Conservation (phyloP, 2,113 vertebrate genomes). For the Ageneiosus marmoratus region DNA sequence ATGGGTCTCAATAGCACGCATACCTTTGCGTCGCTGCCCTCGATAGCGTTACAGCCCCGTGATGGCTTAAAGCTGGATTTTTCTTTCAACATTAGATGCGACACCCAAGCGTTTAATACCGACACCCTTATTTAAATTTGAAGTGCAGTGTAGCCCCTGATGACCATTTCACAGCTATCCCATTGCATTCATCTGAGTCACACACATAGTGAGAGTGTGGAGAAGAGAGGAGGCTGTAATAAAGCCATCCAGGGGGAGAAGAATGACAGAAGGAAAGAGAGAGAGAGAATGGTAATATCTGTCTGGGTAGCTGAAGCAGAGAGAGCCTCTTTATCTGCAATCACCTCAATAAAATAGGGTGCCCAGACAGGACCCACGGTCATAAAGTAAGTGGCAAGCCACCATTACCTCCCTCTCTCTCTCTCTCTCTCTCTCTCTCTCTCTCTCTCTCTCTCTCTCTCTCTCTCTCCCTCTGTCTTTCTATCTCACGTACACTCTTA, state of each 20-base stretch:
- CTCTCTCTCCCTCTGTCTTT: not conserved
- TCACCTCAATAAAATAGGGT: slow-evolving; percentile 49
- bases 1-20: slow-evolving; percentile 21
- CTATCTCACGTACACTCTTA: not conserved
- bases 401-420: slow-evolving; percentile 13
- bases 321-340: slow-evolving; percentile 49
- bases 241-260: slow-evolving; percentile 42
- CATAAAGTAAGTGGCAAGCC: slow-evolving; percentile 39
- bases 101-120: slow-evolving; percentile 30
- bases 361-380: slow-evolving; percentile 32
- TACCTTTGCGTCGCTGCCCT: not conserved
- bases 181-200: slow-evolving; percentile 22
- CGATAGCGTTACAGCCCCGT: not conserved
- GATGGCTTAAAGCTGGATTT: slow-evolving; percentile 20
- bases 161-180: slow-evolving; percentile 34
- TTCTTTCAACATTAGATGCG: not conserved
- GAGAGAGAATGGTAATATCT: slow-evolving; percentile 36
- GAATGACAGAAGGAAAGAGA: not conserved
- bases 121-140: slow-evolving; percentile 37
- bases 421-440: not conserved
- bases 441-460: not conserved
- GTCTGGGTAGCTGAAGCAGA: slow-evolving; percentile 43
- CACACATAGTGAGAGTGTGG: not conserved
- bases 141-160: slow-evolving; percentile 25
- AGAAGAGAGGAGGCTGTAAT: slow-evolving; percentile 39